Evolutionary conservation across 2,113 vertebrate species (phyloP).

Genomic region (Oceanodroma tethys): DNA sequence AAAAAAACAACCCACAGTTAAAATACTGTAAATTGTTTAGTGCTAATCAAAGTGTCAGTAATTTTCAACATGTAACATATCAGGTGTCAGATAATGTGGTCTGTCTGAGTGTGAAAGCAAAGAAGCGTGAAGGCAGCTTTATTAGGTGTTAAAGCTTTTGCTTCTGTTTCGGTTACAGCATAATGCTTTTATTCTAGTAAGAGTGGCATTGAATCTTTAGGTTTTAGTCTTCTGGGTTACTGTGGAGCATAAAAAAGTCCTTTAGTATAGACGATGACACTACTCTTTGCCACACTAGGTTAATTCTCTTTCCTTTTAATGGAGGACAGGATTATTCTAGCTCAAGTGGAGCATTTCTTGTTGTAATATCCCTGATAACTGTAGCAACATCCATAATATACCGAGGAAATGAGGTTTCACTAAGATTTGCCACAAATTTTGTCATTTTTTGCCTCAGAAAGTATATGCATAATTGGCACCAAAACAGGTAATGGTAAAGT

Average conservation of each 20-base stretch:
- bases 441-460: neutral
- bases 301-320: neutral
- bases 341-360: neutral
- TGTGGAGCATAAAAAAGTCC: neutral
- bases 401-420: neutral
- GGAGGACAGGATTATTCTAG: slow-evolving; percentile 6
- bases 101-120: neutral
- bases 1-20: neutral
- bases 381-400: neutral
- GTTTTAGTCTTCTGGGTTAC: neutral
- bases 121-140: neutral
- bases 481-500: neutral
- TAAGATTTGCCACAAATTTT: neutral
- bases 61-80: neutral
- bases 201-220: neutral
- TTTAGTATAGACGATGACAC: neutral
- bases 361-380: neutral
- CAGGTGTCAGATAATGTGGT: neutral
- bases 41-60: neutral
- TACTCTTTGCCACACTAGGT: neutral
- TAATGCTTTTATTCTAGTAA: neutral
- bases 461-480: neutral
- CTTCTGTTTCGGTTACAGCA: neutral
- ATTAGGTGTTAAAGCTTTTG: neutral
- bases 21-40: neutral